Conservation (phyloP, 2,113 vertebrate genomes). For the Caracal caracal region DNA sequence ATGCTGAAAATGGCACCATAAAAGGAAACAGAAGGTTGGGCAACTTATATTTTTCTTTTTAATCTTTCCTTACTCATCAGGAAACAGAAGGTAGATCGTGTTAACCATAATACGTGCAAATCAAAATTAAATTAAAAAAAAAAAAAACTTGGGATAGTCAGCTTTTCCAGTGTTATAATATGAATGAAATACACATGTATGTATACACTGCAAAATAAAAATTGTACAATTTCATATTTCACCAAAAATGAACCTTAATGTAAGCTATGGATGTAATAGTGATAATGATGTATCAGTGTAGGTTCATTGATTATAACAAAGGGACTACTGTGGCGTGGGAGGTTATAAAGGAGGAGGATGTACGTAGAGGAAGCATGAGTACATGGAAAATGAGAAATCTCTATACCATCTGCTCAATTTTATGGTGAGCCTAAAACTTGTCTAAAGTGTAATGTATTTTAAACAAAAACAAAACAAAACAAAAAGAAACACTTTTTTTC, state of each 20-base stretch:
- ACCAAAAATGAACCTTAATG: neutral
- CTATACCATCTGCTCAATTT: neutral
- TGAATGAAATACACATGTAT: neutral
- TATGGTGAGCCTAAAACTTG: neutral
- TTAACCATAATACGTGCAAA: neutral
- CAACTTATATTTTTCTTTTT: neutral
- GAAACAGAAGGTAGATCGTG: neutral
- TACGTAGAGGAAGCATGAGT: neutral
- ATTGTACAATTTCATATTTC: neutral
- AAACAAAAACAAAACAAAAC: neutral
- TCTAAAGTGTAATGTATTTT: neutral
- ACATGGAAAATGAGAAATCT: neutral
- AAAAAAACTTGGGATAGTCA: neutral
- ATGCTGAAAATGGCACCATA: neutral
- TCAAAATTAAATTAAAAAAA: neutral
- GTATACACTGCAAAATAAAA: neutral
- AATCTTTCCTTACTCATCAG: neutral
- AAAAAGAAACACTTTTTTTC: neutral
- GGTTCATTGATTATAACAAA: neutral
- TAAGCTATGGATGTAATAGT: too few species aligned
- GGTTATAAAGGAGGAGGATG: neutral
- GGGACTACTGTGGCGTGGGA: neutral
- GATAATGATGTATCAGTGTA: too few species aligned
- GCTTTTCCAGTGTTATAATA: neutral
- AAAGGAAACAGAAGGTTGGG: neutral